Conservation (phyloP, 2,113 vertebrate genomes). For the Isurus oxyrinchus region DNA sequence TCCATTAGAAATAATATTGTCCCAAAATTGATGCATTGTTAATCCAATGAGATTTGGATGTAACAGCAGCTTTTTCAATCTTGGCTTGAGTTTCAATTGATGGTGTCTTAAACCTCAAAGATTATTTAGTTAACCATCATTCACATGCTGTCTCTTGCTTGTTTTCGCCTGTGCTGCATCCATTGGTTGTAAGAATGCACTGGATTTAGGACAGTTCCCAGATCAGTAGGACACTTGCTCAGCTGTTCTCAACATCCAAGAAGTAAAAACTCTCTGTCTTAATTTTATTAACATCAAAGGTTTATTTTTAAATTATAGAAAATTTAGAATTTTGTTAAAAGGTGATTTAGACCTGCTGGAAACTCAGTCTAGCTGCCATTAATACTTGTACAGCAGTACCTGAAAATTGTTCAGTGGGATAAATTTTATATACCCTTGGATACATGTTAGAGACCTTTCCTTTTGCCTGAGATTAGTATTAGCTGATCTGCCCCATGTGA, state of each 20-base stretch:
- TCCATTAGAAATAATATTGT: background rate
- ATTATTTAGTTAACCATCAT: background rate
- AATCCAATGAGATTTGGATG: background rate
- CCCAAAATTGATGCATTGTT: background rate
- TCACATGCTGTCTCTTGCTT: background rate
- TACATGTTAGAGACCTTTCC: background rate
- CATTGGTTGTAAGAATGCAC: background rate
- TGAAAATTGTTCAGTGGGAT: background rate
- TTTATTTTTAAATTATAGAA: slow-evolving; percentile 5
- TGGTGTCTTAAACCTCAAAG: background rate
- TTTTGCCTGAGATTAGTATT: background rate
- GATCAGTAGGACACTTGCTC: background rate
- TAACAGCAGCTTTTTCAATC: background rate
- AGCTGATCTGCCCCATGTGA: background rate
- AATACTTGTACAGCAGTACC: background rate
- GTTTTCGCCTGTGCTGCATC: background rate
- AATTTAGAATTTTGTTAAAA: background rate
- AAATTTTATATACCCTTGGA: background rate
- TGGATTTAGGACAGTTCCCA: background rate
- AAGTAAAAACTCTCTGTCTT: background rate
- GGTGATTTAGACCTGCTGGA: background rate
- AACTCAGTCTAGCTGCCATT: background rate
- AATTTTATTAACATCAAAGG: background rate
- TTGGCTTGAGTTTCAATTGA: background rate
- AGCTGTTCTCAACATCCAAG: background rate